Conservation (phyloP, 92 coral and sea anemone species). For the Siderastrea siderea region DNA sequence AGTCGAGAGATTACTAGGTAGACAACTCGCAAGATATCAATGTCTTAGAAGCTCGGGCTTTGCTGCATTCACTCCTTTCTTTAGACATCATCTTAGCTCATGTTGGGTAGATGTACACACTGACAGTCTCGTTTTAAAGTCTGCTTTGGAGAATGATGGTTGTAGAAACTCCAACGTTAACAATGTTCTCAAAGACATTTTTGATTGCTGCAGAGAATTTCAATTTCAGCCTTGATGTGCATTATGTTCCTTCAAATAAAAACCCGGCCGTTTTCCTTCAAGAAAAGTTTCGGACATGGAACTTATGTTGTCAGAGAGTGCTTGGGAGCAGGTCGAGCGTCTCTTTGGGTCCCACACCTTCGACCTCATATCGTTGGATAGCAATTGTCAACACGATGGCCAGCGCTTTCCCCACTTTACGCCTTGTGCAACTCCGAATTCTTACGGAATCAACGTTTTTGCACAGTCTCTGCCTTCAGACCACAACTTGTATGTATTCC, state of each 20-base stretch:
- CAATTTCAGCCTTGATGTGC: constrained; percentile 37
- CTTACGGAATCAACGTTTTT: constrained; percentile 20
- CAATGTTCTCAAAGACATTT: constrained; percentile 35
- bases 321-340: neutral
- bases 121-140: constrained; percentile 24
- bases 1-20: constrained; percentile 13
- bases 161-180: constrained; percentile 43
- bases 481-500: constrained; percentile 63
- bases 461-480: neutral
- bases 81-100: constrained; percentile 12
- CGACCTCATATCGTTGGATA: too few relatives aligned
- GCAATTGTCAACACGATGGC: neutral
- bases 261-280: constrained; percentile 44
- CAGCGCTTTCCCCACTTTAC: constrained; percentile 44
- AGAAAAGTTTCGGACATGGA: neutral
- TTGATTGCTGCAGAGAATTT: constrained; percentile 36
- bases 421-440: constrained; percentile 63
- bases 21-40: constrained; percentile 4
- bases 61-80: constrained; percentile 20
- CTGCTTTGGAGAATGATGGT: constrained; percentile 35
- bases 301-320: neutral
- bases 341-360: neutral
- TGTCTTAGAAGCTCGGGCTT: neutral
- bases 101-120: constrained; percentile 42
- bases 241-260: constrained; percentile 4